phyloP scores from a whole-genome alignment of 1,140 invertebrate species.

The Temnothorax curvispinosus region DNA sequence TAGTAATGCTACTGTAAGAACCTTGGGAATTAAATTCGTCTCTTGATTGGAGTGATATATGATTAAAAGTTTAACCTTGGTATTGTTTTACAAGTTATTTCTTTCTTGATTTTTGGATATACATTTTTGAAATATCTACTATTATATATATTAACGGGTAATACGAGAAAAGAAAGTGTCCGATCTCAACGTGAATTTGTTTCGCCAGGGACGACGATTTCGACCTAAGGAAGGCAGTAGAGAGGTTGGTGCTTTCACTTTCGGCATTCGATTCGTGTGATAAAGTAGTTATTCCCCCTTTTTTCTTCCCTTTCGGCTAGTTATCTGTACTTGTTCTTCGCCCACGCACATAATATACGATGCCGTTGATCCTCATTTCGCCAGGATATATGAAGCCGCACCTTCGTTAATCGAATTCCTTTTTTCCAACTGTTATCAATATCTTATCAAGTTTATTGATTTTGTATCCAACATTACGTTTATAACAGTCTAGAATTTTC shows the following conservation, averaged over 20 bases:
- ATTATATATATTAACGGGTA: neutral
- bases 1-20: neutral
- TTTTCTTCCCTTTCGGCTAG: neutral
- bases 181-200: constrained; percentile 55
- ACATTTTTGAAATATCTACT: neutral
- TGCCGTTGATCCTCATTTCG: neutral
- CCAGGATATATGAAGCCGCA: neutral
- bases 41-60: neutral
- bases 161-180: neutral
- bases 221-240: constrained; percentile 75
- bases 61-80: neutral
- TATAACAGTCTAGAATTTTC: neutral
- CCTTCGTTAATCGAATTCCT: neutral
- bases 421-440: neutral
- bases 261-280: constrained; percentile 61
- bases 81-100: neutral
- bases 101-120: neutral
- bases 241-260: constrained; percentile 80
- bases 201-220: constrained; percentile 78
- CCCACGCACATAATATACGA: neutral
- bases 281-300: constrained; percentile 26
- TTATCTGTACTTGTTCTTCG: neutral
- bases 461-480: neutral
- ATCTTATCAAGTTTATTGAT: constrained; percentile 19
- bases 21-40: neutral